Evolutionary conservation across 2,888 invertebrate species (phyloP).

Genomic region (Sicus ferrugineus): DNA sequence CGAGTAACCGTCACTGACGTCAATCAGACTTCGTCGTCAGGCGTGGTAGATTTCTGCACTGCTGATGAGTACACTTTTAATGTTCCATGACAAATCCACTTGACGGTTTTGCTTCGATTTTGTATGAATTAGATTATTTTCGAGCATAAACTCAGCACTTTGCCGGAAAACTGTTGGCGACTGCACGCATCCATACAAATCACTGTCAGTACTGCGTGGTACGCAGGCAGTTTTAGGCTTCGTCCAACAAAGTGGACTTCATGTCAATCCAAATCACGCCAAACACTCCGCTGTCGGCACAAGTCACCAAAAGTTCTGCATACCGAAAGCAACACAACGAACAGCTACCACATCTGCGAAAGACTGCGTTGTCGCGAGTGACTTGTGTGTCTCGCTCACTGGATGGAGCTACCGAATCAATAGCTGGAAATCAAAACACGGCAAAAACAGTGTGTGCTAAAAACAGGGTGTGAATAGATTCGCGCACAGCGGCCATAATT

Average conservation of each 20-base stretch:
- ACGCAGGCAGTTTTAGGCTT: neutral
- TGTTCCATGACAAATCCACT: no score
- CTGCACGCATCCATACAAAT: conserved; percentile 10
- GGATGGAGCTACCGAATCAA: conserved; percentile 12
- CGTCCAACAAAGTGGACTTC: conserved; percentile 8
- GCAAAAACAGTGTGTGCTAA: neutral
- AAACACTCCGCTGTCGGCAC: conserved; percentile 1
- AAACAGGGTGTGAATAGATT: neutral
- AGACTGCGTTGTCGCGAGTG: conserved; percentile 7
- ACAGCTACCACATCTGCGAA: neutral
- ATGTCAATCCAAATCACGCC: conserved; percentile 3
- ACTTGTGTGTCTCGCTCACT: conserved; percentile 6
- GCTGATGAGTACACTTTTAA: no score
- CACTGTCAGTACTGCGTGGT: neutral
- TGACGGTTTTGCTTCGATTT: no score
- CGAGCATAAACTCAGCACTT: neutral
- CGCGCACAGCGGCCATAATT: neutral
- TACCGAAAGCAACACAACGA: neutral
- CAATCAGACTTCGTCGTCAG: no score
- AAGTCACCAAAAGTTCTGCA: conserved; percentile 3
- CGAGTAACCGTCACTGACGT: no score
- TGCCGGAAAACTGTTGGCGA: neutral
- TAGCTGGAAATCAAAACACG: neutral
- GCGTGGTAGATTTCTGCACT: no score
- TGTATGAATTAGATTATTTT: conserved; percentile 5